Evolutionary conservation across 2,888 invertebrate genomes (phyloP).

Genomic region (Macrosiphum euphorbiae): DNA sequence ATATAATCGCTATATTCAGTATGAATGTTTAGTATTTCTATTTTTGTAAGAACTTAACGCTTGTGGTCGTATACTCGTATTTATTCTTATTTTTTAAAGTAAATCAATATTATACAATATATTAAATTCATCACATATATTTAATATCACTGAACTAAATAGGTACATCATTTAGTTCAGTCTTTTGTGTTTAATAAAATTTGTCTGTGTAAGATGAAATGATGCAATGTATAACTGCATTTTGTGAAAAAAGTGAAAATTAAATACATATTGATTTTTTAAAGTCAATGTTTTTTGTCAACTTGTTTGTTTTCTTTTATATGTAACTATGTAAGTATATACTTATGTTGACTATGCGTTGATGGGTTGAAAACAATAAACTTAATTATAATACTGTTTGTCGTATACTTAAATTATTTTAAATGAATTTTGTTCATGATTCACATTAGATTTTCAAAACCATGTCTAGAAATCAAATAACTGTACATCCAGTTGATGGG

Average conservation of each 20-base stretch:
- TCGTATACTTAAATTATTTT: background rate
- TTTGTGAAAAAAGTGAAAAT: background rate
- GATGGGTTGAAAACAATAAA: no score
- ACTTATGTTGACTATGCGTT: no score
- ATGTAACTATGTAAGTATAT: background rate
- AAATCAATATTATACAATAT: no score
- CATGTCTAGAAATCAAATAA: conserved; percentile 14
- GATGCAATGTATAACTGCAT: background rate
- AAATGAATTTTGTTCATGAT: background rate
- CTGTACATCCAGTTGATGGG: conserved; percentile 33
- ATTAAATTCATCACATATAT: no score
- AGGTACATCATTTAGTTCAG: no score
- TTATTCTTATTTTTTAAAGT: no score
- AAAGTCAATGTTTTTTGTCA: background rate
- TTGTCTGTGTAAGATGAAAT: background rate
- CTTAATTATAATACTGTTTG: no score
- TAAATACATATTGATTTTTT: background rate
- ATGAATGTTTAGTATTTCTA: background rate
- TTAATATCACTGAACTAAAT: no score
- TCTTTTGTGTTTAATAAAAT: background rate
- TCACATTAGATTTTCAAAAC: background rate
- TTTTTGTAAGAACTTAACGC: background rate
- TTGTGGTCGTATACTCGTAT: background rate
- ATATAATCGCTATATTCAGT: no score
- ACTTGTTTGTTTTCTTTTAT: background rate